Base-by-base conservation (phyloP, 2,888 invertebrate genomes). In the Erebia epiphron region DNA sequence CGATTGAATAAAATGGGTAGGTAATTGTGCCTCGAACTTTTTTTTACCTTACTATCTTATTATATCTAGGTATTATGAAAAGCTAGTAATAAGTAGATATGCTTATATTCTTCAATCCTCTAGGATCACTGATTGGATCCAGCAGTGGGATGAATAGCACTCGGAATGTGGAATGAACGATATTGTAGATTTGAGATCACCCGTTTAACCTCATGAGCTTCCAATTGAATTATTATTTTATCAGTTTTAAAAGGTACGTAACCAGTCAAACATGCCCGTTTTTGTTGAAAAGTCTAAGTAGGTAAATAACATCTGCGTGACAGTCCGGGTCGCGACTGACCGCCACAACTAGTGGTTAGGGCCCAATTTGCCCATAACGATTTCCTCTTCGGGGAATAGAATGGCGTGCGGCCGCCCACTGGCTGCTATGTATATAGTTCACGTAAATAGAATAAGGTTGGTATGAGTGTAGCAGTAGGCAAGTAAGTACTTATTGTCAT, bases 351-450 rank as follows among this genome's bases (percentile, higher is more conserved):
- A 85, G 92, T 91, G 89, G 92, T 92, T 92, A 92, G 89, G 88
- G 88, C 85, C 89, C 91, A 92, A 92, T 92, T 92, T 92, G 87
- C 88, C 87, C 88, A 85, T 92, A 91, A 92, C 92, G 88, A 92
- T 92, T 92, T 92, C 92, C 91, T 92, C 90, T 92, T 91, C 91
- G 88, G 91, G 91, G 92, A 92, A 91, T 90, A 87, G 91, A 89
- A 90, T 92, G 84, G 90, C 92, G 91, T 92, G 92, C 86, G 88
- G 84, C 87, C 87, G 87, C 86, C 88, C 80, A 80, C 83, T 89
- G 89, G 89, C 89, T 86, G 87, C 87, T 69, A 73, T 60, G 46
- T 67, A 61, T 7, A 61, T 1, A 49, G 21, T 46, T 18, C 49
- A 62, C 8, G 13, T 21, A 61, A 16, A 61, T 61, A 43, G 14